Evolutionary conservation across 2,797 vertebrate genomes (phyloP), one percentile per base, ranked within the genome.

Genomic region (Agapornis canus): DNA sequence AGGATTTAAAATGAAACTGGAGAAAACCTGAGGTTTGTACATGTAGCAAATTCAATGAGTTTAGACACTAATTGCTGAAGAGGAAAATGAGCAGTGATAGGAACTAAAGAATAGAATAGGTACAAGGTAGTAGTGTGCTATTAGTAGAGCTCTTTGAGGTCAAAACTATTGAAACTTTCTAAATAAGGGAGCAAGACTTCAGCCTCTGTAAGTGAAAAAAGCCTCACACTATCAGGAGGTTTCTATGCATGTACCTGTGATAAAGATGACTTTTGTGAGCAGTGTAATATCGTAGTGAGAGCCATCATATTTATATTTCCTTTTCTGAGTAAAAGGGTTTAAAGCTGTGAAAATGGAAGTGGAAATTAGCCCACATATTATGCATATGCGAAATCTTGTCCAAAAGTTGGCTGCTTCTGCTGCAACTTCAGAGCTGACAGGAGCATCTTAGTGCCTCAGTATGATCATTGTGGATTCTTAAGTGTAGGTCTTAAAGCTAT

Each of bases 391-490:
- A 64, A 82, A 40, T 45, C 11, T n/a, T 70, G 20, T 23, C 82
- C 32, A 47, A 61, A 83, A 91, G 22, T 14, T 59, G 14, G 6
- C 22, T 65, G 15, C 22, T 48, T 51, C 49, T 61, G 57, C 71
- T 95, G 76, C 76, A 77, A 2, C 68, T 90, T 52, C 54, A 85
- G 86, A 91, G 83, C 60, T 80, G 60, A 26, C 14, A 32, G 52
- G 59, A 71, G 3, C 23, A 15, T 68, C 25, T 69, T 80, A 66
- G 23, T 90, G 31, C 7, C 27, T 22, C 29, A 66, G 39, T 35
- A 19, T 63, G 29, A 32, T 31, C 23, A 57, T 72, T 14, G 9
- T 7, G 48, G 31, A 2, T 72, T 77, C 59, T 71, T 4, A 40
- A 43, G 7, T 64, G 27, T 43, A 21, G 25, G 5, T 52, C 13